Evolutionary conservation across 2,113 vertebrate species (phyloP).

Genomic region (Austrofundulus limnaeus): DNA sequence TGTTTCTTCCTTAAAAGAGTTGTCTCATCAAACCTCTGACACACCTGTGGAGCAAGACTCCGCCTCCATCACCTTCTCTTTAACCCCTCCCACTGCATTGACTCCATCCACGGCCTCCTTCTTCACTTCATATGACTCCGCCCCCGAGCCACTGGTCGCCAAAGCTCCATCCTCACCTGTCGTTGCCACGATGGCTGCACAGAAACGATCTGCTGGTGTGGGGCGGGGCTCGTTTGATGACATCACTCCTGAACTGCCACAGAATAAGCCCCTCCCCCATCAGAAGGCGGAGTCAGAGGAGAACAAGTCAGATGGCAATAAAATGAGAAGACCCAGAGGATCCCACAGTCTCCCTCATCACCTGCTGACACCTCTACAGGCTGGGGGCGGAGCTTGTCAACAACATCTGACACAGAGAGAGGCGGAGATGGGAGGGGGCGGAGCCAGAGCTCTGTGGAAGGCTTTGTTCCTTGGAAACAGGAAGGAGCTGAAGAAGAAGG

Average conservation of each 20-base stretch:
- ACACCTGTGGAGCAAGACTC: conserved; percentile 27
- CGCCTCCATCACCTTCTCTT: background rate
- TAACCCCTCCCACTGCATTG: background rate
- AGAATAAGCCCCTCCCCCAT: conserved; percentile 13
- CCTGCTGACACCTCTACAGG: conserved; percentile 41
- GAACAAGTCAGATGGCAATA: background rate
- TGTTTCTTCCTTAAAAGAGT: background rate
- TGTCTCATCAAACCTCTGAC: conserved; percentile 22
- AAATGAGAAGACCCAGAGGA: background rate
- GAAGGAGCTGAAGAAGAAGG: conserved; percentile 81
- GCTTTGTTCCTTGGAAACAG: conserved; percentile 86
- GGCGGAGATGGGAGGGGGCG: conserved; percentile 71
- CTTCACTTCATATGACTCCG: conserved; percentile 18
- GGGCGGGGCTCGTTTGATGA: conserved; percentile 17
- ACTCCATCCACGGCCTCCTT: conserved; percentile 43
- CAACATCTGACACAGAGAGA: conserved; percentile 32
- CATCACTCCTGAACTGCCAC: conserved; percentile 33
- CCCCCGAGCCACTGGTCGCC: conserved; percentile 31
- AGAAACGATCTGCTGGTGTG: background rate
- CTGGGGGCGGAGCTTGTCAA: conserved; percentile 13
- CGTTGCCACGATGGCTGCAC: background rate
- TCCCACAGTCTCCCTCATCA: conserved; percentile 66
- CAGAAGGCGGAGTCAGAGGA: background rate
- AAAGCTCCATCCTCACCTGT: background rate
- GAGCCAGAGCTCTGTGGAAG: conserved; percentile 82